phyloP scores from a whole-genome alignment of 2,113 vertebrate species.

The Microtus pennsylvanicus region DNA sequence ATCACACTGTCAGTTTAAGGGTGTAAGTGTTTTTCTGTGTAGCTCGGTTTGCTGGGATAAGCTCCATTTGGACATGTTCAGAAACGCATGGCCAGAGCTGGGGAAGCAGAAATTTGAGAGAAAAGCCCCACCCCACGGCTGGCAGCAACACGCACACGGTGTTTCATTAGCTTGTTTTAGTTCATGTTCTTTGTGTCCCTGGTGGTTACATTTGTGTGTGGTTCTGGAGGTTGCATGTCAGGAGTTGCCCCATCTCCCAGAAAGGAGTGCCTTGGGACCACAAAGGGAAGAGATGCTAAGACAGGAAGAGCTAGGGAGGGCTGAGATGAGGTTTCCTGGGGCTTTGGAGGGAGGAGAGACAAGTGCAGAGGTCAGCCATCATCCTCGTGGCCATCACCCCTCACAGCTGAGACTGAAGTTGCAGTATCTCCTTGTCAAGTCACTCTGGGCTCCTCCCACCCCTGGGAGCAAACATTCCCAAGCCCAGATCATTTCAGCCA shows the following conservation, averaged over 20 bases:
- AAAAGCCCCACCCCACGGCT: neutral
- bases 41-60: constrained; percentile 58
- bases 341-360: neutral
- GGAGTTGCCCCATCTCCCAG: neutral
- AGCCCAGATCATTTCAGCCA: neutral
- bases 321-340: neutral
- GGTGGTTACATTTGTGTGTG: neutral
- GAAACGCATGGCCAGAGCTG: constrained; percentile 42
- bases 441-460: neutral
- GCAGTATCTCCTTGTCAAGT: accelerated
- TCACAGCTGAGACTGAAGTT: neutral
- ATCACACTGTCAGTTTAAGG: constrained; percentile 70
- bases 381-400: neutral
- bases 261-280: neutral
- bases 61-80: constrained; percentile 45
- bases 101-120: neutral
- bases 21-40: constrained; percentile 57
- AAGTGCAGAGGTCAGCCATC: neutral
- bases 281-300: neutral
- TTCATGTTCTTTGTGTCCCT: neutral
- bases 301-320: neutral
- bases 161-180: neutral
- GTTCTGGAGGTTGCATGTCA: neutral
- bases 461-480: neutral
- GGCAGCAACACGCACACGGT: neutral